phyloP scores from a whole-genome alignment of 2,888 invertebrate species.

The Ennomos quercinarius region DNA sequence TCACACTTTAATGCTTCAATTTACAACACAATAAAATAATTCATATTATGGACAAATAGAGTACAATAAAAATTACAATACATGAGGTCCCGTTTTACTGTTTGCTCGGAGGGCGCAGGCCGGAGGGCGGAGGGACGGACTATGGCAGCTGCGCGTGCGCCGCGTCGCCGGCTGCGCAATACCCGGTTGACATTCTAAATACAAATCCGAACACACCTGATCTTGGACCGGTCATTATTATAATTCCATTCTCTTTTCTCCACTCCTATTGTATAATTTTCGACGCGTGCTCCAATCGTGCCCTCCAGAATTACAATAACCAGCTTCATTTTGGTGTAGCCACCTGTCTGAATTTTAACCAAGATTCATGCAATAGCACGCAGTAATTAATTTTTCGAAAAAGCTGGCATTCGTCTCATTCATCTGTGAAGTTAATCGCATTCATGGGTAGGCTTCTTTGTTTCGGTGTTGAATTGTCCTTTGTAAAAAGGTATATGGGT shows the following conservation, averaged over 20 bases:
- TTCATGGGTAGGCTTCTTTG: slow-evolving; percentile 27
- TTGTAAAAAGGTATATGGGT: slow-evolving; percentile 90
- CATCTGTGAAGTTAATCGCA: slow-evolving; percentile 25
- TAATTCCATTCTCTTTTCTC: slow-evolving; percentile 66
- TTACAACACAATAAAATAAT: slow-evolving; percentile 41
- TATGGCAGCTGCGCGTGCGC: slow-evolving; percentile 77
- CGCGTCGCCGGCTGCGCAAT: slow-evolving; percentile 64
- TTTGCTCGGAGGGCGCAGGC: slow-evolving; percentile 71
- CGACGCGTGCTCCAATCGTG: slow-evolving; percentile 57
- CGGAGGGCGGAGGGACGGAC: slow-evolving; percentile 64
- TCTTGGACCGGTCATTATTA: slow-evolving; percentile 75
- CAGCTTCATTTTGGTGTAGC: slow-evolving; percentile 23
- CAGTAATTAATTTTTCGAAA: too few species aligned
- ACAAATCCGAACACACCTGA: slow-evolving; percentile 82
- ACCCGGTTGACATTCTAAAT: slow-evolving; percentile 75
- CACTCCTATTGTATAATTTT: slow-evolving; percentile 57
- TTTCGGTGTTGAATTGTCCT: slow-evolving; percentile 83
- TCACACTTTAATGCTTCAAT: slow-evolving; percentile 44
- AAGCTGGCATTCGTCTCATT: too few species aligned
- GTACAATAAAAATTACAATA: slow-evolving; percentile 60
- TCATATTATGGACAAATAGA: slow-evolving; percentile 41
- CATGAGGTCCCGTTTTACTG: slow-evolving; percentile 68
- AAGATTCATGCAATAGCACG: background rate
- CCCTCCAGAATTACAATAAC: slow-evolving; percentile 44
- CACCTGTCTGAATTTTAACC: slow-evolving; percentile 33